A percentile compares a stretch with the other conserved stretches of the same genome.
Conservation (phyloP, 2,888 invertebrate species). For the Drosophila maculinotata region DNA sequence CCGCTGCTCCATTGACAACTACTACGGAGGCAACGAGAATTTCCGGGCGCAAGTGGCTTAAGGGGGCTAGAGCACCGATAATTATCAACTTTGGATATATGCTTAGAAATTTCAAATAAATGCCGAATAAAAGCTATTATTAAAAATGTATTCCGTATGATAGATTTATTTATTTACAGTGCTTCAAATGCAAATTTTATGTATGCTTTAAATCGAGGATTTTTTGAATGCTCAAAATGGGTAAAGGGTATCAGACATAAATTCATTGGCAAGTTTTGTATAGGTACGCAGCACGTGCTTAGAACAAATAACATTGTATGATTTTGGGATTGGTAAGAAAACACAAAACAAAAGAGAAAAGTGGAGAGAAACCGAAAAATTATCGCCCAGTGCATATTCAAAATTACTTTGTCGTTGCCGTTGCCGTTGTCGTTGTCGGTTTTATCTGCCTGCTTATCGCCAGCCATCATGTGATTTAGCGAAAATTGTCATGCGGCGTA, state of each 20-base stretch:
- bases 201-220: neutral
- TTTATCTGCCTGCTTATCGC: slow-evolving; percentile 67
- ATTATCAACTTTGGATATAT: slow-evolving; percentile 8
- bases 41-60: neutral
- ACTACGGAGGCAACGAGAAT: neutral
- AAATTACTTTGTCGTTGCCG: slow-evolving; percentile 28
- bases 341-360: neutral
- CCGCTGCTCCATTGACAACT: fast-evolving
- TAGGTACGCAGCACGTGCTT: neutral
- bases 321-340: slow-evolving; percentile 6
- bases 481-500: slow-evolving; percentile 53
- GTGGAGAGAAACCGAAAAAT: neutral
- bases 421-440: slow-evolving; percentile 17
- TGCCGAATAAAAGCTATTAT: neutral
- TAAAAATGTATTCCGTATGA: no score
- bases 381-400: slow-evolving; percentile 19
- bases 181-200: no score
- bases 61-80: neutral
- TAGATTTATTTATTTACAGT: no score
- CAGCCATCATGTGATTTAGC: slow-evolving; percentile 58
- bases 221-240: neutral
- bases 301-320: slow-evolving; percentile 5
- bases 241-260: neutral
- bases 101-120: neutral
- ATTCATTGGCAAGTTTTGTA: neutral